phyloP scores from a whole-genome alignment of 1,140 invertebrate genomes.

The Pararge aegeria region DNA sequence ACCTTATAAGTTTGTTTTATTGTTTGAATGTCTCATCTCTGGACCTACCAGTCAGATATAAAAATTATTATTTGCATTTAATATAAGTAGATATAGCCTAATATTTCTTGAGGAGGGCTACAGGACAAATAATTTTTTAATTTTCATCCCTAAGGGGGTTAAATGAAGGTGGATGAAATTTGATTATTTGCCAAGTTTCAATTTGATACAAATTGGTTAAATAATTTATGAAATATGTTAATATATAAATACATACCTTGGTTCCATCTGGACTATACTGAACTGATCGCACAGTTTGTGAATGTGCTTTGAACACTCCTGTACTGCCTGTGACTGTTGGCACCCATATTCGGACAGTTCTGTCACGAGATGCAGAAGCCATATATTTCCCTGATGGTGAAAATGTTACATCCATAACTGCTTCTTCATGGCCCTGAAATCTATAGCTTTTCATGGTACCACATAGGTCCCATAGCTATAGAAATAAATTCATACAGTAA shows the following conservation, averaged over 20 bases:
- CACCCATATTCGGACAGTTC: constrained; percentile 92
- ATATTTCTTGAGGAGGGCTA: too few species aligned
- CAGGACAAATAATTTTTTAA: too few species aligned
- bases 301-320: constrained; percentile 87
- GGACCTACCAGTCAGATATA: too few species aligned
- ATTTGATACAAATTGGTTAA: too few species aligned
- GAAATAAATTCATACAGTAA: too few species aligned
- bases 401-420: constrained; percentile 86
- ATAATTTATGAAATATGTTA: not conserved
- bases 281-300: constrained; percentile 88
- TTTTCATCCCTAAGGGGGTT: too few species aligned
- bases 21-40: too few species aligned
- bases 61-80: too few species aligned
- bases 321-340: constrained; percentile 89
- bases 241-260: constrained; percentile 66
- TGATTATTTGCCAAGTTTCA: not conserved
- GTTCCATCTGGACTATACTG: constrained; percentile 89
- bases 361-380: constrained; percentile 90
- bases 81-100: too few species aligned
- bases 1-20: too few species aligned
- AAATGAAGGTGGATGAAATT: too few species aligned
- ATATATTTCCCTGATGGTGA: constrained; percentile 89
- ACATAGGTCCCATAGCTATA: constrained; percentile 86
- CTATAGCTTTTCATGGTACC: constrained; percentile 83
- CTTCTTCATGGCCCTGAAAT: constrained; percentile 84